Conservation (phyloP, 2,113 vertebrate species). For the Urocolius indicus region DNA sequence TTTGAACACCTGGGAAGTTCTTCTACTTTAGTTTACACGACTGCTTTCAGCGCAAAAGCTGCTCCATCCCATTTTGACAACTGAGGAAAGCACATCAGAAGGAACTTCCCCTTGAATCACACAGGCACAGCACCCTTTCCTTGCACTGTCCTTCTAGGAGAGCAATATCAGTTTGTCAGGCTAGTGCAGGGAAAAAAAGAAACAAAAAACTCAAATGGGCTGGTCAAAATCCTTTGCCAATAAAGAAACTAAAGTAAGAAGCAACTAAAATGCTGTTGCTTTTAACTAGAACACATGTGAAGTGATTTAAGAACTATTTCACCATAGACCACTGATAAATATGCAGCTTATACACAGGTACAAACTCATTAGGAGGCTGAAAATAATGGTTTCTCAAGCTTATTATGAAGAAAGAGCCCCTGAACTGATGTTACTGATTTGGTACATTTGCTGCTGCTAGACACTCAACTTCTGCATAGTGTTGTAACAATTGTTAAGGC, state of each 20-base stretch:
- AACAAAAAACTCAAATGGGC: not conserved
- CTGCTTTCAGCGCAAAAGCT: not conserved
- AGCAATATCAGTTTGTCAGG: not conserved
- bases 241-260: conserved; percentile 44
- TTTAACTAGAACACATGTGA: not conserved
- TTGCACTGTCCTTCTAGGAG: not conserved
- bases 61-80: not conserved
- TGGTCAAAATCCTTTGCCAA: conserved; percentile 34
- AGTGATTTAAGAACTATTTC: not conserved
- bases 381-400: not conserved
- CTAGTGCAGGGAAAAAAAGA: not conserved
- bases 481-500: not conserved
- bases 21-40: not conserved
- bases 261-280: not conserved
- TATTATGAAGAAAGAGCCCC: not conserved
- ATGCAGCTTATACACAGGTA: not conserved
- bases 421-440: not conserved
- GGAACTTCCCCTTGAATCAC: not conserved
- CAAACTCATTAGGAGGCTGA: not conserved
- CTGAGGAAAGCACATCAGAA: not conserved
- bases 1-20: not conserved
- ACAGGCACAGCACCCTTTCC: not conserved
- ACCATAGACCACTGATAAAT: not conserved
- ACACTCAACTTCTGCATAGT: not conserved
- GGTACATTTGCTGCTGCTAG: not conserved